Percentiles rank a stretch among this genome's conserved stretches.
Evolutionary conservation across 2,113 vertebrate species (phyloP).

Genomic region (Spermophilus dauricus): DNA sequence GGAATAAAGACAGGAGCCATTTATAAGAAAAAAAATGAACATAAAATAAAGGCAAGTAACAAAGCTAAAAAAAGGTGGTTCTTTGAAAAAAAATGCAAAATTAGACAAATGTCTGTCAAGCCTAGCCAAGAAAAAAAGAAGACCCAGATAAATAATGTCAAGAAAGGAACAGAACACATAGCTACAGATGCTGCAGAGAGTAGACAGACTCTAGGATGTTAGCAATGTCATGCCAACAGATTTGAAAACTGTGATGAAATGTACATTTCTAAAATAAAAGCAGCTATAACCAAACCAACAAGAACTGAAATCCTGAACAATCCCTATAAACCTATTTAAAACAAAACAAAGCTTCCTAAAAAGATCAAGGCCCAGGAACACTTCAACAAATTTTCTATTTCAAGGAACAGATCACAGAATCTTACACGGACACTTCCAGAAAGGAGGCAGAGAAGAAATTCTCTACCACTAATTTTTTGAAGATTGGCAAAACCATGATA

Average conservation of each 20-base stretch:
- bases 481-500: background rate
- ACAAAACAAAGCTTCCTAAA: background rate
- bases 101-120: background rate
- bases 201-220: background rate
- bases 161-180: background rate
- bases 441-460: background rate
- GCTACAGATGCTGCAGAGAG: background rate
- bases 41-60: background rate
- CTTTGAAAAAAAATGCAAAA: background rate
- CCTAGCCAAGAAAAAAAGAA: background rate
- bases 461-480: background rate
- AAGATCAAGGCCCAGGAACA: background rate
- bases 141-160: background rate
- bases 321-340: background rate
- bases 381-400: background rate
- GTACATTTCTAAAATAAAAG: background rate
- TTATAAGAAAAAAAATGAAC: background rate
- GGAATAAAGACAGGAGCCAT: background rate
- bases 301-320: background rate
- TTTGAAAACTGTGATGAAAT: background rate
- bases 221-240: background rate
- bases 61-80: background rate
- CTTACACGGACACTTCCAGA: background rate
- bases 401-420: background rate
- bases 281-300: background rate